phyloP scores from a whole-genome alignment of 2,797 vertebrate genomes.

The Protonibea diacanthus region DNA sequence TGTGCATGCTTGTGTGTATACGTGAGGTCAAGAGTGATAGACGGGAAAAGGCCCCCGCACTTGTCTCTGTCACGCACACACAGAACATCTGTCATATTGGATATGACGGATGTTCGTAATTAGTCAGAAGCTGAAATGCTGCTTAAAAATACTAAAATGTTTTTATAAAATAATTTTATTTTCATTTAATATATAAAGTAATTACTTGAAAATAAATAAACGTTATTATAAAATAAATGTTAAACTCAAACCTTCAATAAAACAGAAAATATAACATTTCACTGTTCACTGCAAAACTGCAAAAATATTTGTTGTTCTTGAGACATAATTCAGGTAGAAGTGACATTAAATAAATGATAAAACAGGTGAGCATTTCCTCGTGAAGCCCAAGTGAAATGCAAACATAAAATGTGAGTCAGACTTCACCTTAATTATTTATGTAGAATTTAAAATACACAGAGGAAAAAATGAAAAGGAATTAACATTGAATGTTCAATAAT shows the following conservation, averaged over 20 bases:
- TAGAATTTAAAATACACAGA: background rate
- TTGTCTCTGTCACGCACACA: conserved; percentile 35
- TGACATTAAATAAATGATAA: background rate
- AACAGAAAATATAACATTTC: background rate
- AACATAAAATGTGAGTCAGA: background rate
- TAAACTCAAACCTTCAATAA: background rate
- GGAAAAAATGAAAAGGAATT: background rate
- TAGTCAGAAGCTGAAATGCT: background rate
- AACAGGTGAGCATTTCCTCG: too few relatives aligned
- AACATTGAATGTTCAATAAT: background rate
- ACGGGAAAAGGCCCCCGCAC: conserved; percentile 28
- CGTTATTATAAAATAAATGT: background rate
- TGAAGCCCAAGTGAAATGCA: background rate
- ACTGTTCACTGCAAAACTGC: background rate
- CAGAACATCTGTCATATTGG: background rate
- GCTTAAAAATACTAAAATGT: background rate
- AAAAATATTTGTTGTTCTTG: conserved; percentile 24
- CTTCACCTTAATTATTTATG: background rate
- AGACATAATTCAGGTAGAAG: conserved; percentile 10
- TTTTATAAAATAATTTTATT: background rate
- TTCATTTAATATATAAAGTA: background rate
- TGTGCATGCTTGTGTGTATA: conserved; percentile 3
- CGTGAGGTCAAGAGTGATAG: conserved; percentile 6
- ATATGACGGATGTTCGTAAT: background rate
- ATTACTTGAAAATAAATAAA: background rate